Evolutionary conservation across 1,140 invertebrate genomes (phyloP).

Genomic region (Ceratina australensis): DNA sequence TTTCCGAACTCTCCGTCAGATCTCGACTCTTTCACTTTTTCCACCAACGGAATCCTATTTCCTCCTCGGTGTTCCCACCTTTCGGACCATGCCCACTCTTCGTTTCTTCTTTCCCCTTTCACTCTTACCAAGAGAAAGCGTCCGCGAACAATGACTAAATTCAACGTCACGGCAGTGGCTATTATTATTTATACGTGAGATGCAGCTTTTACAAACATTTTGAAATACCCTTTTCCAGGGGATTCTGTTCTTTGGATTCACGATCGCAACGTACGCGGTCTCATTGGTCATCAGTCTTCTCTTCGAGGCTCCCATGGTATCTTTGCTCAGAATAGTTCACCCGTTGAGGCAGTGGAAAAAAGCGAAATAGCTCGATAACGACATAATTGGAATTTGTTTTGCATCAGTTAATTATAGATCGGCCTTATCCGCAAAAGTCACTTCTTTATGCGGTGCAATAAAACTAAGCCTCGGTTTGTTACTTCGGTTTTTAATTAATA

Average conservation of each 20-base stretch:
- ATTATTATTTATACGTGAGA: background rate
- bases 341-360: conserved; percentile 65
- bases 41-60: background rate
- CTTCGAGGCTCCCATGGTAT: conserved; percentile 72
- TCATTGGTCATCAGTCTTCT: conserved; percentile 65
- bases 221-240: conserved; percentile 48
- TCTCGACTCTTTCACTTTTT: conserved; percentile 5
- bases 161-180: background rate
- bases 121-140: conserved; percentile 13
- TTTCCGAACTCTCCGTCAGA: conserved; percentile 21
- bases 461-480: no score
- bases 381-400: background rate
- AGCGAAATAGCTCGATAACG: background rate
- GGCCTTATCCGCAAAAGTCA: background rate
- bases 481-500: background rate
- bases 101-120: conserved; percentile 24
- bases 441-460: no score
- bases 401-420: no score
- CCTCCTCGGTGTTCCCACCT: background rate
- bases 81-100: background rate
- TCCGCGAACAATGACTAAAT: background rate
- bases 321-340: conserved; percentile 69
- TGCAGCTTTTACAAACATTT: background rate
- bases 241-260: conserved; percentile 63
- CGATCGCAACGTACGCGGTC: conserved; percentile 61